Base-by-base conservation (phyloP, 2,113 vertebrate species). In the Barnardius zonarius region DNA sequence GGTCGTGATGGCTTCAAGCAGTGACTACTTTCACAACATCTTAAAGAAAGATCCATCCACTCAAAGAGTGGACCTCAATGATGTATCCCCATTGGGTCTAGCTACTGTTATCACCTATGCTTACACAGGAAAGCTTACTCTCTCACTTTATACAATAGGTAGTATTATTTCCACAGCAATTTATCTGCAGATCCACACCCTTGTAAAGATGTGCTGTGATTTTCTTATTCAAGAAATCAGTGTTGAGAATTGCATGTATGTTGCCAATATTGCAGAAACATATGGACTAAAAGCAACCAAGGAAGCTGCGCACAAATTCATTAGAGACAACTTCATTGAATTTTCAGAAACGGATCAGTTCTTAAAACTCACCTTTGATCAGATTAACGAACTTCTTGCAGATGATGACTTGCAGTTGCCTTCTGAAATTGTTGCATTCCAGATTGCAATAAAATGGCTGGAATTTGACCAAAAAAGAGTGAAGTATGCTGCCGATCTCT, bases 291-390 rank as follows among this genome's bases (percentile, higher is more conserved):
- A 99, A 97, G 98, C 98, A 48, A 99, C 99, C 44, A 99, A 99
- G 91, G 98, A 98, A 74, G 98, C 99, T 0, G 97, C 98, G 1
- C 99, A 99, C 95, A 99, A 99, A 97, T 99, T 99, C 94, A 99
- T 99, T 97, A 97, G 98, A 88, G 99, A 99, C 95, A 99, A 99
- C 97, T 99, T 99, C 97, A 99, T 99, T 4, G 99, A 99, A 96
- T 99, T 99, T 97, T 99, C 99, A 59, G 99, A 99, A 97, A 99
- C 99, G 27, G 99, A 99, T 92, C 99, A 99, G 96, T 99, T 99
- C 97, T 97, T 99, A 96, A 99, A 99, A 97, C 99, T 99, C 87
- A 99, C 99, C 28, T 99, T 99, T 91, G 99, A 99, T 97, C 99
- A 99, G 97, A 99, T 99, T 79, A 99, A 98, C n/a, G 99, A 99